These are phyloP conservation scores for Poeciliopsis turrubarensis DNA, from an alignment of 2,113 vertebrate genomes.

Conservation along the genomic window DNA sequence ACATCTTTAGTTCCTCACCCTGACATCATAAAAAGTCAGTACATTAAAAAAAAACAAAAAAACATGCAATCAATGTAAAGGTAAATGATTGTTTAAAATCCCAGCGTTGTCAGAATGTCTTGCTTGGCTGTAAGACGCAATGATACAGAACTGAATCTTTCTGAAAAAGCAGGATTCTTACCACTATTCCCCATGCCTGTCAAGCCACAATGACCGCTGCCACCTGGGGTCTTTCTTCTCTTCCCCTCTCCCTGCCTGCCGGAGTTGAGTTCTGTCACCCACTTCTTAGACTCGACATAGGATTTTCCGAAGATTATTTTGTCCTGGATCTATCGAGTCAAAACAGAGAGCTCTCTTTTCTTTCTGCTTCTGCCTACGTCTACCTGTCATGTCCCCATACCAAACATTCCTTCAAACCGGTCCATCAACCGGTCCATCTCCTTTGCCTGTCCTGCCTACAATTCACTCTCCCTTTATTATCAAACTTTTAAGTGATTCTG, in stretches of 20 bases:
- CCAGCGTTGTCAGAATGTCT: background rate
- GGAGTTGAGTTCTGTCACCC: background rate
- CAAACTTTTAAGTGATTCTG: background rate
- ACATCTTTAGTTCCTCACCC: background rate
- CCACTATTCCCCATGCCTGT: conserved; percentile 66
- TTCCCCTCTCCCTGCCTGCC: conserved; percentile 1
- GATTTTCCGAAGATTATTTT: conserved; percentile 8
- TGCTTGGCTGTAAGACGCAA: background rate
- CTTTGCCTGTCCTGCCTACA: conserved; percentile 27
- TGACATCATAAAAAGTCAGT: background rate
- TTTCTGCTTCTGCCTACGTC: conserved; percentile 21
- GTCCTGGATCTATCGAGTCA: conserved; percentile 2
- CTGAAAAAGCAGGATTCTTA: conserved; percentile 46
- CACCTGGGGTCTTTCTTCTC: conserved; percentile 10
- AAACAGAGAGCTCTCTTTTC: background rate
- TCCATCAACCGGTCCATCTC: conserved; percentile 65
- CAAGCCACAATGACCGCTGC: background rate
- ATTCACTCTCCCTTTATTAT: conserved; percentile 3
- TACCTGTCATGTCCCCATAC: conserved; percentile 55
- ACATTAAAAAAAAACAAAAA: no score
- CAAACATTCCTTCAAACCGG: conserved; percentile 68
- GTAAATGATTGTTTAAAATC: background rate
- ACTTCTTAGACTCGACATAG: background rate
- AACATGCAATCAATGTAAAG: background rate
- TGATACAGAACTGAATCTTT: conserved; percentile 4